Base-by-base conservation (phyloP, 2,113 vertebrate species). In the Micronycteris hirsuta region DNA sequence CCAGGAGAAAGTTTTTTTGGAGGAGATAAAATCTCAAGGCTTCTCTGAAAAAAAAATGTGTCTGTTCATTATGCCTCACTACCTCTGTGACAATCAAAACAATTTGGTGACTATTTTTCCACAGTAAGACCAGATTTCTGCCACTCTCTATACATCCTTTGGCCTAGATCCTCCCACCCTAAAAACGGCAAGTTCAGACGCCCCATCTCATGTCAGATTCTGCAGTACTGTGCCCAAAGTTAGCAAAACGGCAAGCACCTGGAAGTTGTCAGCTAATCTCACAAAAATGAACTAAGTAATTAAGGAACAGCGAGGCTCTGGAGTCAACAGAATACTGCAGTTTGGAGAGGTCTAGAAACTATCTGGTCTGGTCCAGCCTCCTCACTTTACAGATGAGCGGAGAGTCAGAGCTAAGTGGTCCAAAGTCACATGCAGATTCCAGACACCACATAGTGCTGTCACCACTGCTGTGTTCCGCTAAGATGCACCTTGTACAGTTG, bases 1-100 rank as follows among this genome's bases (percentile, higher is more conserved):
- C 19, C 47, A 86, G 19, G 43, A 82, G 15, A 67, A 54, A 33
- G 33, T 11, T n/a, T 67, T 52, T 63, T 4, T 17, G 76, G 24
- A 71, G 82, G 9, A 74, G 22, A 54, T 13, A 8, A 19, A 33
- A 56, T 76, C 31, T 47, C 33, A 6, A 4, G 2, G 20, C 78
- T 71, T 80, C 65, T 84, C 74, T 81, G 13, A 68, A 76, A 90
- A 47, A 92, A 24, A n/a, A n/a, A n/a, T n/a, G n/a, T n/a, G n/a
- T 67, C 49, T 22, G 24, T 43, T 12, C 65, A 26, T 2, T 61
- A n/a, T 31, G 26, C 16, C 54, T 81, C 31, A 45, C 41, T 71
- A 13, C 20, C 0, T 58, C 5, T 54, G 2, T 80, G 14, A 68
- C 24, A 77, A 11, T 38, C 45, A 63, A 61, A 49, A 61, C 33